Percentiles rank a stretch among this genome's conserved stretches.
phyloP scores from a whole-genome alignment of 2,797 vertebrate species.

The Caiman crocodilus region DNA sequence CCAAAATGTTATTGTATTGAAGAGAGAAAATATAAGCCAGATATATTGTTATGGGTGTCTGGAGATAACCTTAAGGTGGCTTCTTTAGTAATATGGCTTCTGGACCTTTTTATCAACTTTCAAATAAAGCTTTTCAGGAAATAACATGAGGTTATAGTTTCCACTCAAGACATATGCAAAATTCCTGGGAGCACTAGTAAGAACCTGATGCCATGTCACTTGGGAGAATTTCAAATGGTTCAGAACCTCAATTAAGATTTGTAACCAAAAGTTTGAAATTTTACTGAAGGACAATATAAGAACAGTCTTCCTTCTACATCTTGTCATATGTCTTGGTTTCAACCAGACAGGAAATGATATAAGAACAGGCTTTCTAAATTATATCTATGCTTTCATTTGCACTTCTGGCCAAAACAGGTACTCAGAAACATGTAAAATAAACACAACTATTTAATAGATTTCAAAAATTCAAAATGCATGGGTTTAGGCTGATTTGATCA shows the following conservation, averaged over 20 bases:
- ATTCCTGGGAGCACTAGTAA: neutral
- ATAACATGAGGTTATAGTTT: neutral
- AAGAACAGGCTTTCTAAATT: neutral
- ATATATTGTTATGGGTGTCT: neutral
- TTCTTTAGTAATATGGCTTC: neutral
- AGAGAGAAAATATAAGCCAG: neutral
- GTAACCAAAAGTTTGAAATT: neutral
- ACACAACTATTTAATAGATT: neutral
- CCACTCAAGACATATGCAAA: neutral
- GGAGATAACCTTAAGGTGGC: neutral
- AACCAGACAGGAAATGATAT: neutral
- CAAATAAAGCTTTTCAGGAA: neutral
- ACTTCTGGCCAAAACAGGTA: neutral
- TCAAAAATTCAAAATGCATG: neutral
- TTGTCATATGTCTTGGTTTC: neutral
- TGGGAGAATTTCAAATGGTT: neutral
- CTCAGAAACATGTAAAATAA: constrained; percentile 10
- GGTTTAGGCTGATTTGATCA: constrained; percentile 24
- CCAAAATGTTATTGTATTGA: neutral
- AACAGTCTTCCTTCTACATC: neutral
- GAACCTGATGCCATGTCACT: neutral
- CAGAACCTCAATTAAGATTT: constrained; percentile 1
- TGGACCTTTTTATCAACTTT: neutral
- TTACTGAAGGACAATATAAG: neutral
- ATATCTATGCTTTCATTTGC: neutral